phyloP scores from a whole-genome alignment of 2,888 invertebrate genomes.

The Tipula confusa region DNA sequence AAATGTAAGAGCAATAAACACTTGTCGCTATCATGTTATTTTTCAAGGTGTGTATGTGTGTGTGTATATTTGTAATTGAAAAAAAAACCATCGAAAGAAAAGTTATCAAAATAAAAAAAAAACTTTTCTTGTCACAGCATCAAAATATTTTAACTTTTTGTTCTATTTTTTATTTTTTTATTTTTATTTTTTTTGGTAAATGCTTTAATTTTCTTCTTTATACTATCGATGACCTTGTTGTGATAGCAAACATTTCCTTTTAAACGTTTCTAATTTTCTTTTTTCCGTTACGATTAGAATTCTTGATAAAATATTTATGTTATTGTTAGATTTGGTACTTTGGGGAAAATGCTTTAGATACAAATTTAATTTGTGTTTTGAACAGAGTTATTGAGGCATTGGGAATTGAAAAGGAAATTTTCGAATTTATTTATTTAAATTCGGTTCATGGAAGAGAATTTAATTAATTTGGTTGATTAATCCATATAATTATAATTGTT shows the following conservation, averaged over 20 bases:
- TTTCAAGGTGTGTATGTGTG: too few relatives aligned
- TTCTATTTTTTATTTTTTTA: background rate
- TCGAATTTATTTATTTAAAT: background rate
- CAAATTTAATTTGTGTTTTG: background rate
- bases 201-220: background rate
- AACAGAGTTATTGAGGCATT: background rate
- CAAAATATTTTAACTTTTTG: too few relatives aligned
- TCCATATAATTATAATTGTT: background rate
- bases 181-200: background rate
- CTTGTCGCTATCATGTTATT: background rate
- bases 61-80: background rate
- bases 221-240: background rate
- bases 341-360: background rate
- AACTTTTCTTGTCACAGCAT: background rate
- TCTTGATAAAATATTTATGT: background rate
- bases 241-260: background rate
- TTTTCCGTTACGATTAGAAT: background rate
- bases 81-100: background rate
- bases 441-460: background rate
- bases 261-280: background rate
- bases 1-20: background rate
- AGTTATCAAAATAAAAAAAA: constrained; percentile 6
- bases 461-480: background rate
- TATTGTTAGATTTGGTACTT: background rate
- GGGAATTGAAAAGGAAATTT: background rate